phyloP scores from a whole-genome alignment of 2,113 vertebrate genomes.

The Porphyrio hochstetteri region DNA sequence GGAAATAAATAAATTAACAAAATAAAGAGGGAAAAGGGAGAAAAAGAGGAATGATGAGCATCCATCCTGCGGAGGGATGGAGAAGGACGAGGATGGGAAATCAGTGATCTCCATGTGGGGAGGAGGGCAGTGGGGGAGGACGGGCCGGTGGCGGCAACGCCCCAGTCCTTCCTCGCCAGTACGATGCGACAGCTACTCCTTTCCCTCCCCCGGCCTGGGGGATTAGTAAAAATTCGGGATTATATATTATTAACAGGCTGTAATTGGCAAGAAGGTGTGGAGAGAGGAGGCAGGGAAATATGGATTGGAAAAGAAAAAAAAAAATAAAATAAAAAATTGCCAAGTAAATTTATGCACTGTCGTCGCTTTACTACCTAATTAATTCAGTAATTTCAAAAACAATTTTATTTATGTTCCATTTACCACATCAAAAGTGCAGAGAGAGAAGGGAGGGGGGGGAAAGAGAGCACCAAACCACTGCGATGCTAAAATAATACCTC shows the following conservation, averaged over 20 bases:
- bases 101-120: neutral
- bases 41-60: neutral
- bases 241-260: neutral
- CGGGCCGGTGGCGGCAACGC: neutral
- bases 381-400: conserved; percentile 83
- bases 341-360: conserved; percentile 69
- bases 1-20: no score
- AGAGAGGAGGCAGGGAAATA: neutral
- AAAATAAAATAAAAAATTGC: neutral
- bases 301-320: neutral
- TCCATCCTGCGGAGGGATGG: neutral
- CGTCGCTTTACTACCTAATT: conserved; percentile 78
- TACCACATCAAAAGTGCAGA: conserved; percentile 79
- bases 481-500: conserved; percentile 81
- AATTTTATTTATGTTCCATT: conserved; percentile 85
- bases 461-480: conserved; percentile 39
- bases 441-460: neutral
- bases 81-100: neutral
- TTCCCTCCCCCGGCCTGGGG: neutral
- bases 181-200: neutral
- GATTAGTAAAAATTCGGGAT: conserved; percentile 1
- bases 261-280: neutral
- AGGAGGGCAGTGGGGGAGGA: neutral
- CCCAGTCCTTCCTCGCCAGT: neutral
- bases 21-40: neutral